These are phyloP conservation scores for Pempheris klunzingeri DNA, from an alignment of 2,797 vertebrate genomes.

Conservation along the genomic window DNA sequence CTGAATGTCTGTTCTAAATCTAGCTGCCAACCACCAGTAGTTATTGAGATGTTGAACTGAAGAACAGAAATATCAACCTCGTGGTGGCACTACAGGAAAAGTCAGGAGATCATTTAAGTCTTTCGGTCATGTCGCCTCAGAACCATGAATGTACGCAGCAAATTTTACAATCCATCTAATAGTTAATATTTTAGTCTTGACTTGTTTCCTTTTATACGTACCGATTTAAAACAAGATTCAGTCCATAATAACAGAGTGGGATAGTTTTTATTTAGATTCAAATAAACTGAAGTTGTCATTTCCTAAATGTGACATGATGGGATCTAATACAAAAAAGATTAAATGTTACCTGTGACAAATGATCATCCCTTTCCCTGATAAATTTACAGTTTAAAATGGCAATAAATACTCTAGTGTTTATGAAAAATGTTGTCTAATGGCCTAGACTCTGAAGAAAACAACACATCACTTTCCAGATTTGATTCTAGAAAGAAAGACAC, in stretches of 20 bases:
- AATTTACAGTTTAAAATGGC: conserved; percentile 60
- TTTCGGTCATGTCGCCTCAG: too few species aligned
- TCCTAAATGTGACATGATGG: conserved; percentile 58
- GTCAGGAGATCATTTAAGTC: too few species aligned
- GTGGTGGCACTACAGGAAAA: too few species aligned
- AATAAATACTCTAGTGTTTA: conserved; percentile 60
- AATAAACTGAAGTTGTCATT: conserved; percentile 65
- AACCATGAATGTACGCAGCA: not conserved
- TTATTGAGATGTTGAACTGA: too few species aligned
- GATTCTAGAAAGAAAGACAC: conserved; percentile 35
- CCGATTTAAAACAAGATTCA: conserved; percentile 16
- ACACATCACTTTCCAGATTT: conserved; percentile 25
- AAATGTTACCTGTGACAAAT: conserved; percentile 26
- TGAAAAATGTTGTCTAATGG: conserved; percentile 6
- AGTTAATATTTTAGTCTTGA: not conserved
- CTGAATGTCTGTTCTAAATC: not conserved
- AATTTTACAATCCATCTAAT: not conserved
- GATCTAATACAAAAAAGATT: conserved; percentile 58
- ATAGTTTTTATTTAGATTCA: conserved; percentile 76
- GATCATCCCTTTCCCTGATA: conserved; percentile 60
- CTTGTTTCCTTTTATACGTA: not conserved
- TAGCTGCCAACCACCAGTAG: too few species aligned
- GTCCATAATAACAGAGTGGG: conserved; percentile 53
- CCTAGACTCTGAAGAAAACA: conserved; percentile 3
- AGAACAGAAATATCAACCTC: too few species aligned